Evolutionary conservation across 2,888 invertebrate genomes (phyloP).

Genomic region (Drosophila imparisetae): DNA sequence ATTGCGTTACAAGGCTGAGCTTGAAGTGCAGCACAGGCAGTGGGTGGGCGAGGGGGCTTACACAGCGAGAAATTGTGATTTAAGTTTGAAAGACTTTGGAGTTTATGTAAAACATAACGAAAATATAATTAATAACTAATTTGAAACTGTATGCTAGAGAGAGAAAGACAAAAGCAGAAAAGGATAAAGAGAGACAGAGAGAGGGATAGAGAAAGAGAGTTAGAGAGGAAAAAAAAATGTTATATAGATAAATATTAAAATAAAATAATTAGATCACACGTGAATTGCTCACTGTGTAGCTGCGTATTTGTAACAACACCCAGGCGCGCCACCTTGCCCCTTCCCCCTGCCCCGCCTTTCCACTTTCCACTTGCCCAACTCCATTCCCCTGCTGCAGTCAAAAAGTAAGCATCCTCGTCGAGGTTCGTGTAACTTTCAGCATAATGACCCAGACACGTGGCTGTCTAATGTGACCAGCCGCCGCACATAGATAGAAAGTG

Average conservation of each 20-base stretch:
- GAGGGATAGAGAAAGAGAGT: background rate
- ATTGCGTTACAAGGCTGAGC: constrained; percentile 71
- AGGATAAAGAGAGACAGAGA: background rate
- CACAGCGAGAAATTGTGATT: constrained; percentile 3
- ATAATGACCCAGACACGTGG: constrained; percentile 83
- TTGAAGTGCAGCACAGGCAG: constrained; percentile 15
- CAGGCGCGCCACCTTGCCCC: background rate
- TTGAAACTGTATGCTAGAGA: background rate
- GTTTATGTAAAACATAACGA: background rate
- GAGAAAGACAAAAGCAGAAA: background rate
- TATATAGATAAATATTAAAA: background rate
- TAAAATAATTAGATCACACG: background rate
- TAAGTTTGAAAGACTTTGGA: background rate
- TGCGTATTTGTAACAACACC: background rate
- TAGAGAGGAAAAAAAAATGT: too few relatives aligned
- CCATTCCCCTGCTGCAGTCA: background rate
- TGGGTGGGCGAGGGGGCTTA: constrained; percentile 4
- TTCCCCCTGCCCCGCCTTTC: background rate
- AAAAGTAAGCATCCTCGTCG: constrained; percentile 68
- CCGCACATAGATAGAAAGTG: constrained; percentile 6
- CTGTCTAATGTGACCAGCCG: constrained; percentile 66
- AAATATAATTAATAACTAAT: background rate
- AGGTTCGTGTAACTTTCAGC: constrained; percentile 79
- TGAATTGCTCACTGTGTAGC: background rate
- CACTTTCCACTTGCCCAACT: background rate